A percentile compares a stretch with the other conserved stretches of the same genome.
These are phyloP conservation scores for Fistularia tabacaria DNA, from an alignment of 2,797 vertebrate genomes.

Conservation along the genomic window DNA sequence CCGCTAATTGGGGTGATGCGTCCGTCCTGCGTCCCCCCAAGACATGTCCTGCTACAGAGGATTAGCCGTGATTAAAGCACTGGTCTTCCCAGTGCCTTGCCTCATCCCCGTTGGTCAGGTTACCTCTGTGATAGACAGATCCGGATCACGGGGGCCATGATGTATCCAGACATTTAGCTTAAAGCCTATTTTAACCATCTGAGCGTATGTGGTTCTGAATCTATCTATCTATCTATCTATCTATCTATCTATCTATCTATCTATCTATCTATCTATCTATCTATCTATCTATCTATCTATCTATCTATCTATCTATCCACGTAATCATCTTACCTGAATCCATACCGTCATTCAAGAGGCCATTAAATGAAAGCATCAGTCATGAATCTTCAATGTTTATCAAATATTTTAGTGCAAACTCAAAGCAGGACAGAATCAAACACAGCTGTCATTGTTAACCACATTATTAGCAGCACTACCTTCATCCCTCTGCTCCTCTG, in stretches of 20 bases:
- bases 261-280: too few species aligned
- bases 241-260: constrained; percentile 14
- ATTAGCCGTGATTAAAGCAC: constrained; percentile 68
- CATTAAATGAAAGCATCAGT: too few species aligned
- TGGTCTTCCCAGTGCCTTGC: constrained; percentile 51
- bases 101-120: constrained; percentile 59
- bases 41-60: constrained; percentile 61
- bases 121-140: constrained; percentile 61
- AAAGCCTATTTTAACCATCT: constrained; percentile 36
- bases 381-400: too few species aligned
- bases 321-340: too few species aligned
- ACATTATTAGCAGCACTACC: too few species aligned
- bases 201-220: constrained; percentile 32
- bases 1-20: constrained; percentile 73
- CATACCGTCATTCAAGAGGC: too few species aligned
- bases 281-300: too few species aligned
- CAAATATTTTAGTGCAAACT: too few species aligned
- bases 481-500: too few species aligned
- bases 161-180: constrained; percentile 44
- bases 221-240: constrained; percentile 24
- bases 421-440: too few species aligned
- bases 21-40: constrained; percentile 60
- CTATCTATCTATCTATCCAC: too few species aligned
- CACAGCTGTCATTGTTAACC: too few species aligned
- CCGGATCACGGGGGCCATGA: constrained; percentile 43